A percentile compares a stretch with the other conserved stretches of the same genome.
Evolutionary conservation across 2,797 vertebrate species (phyloP).

Genomic region (Pangasius sanitwongsei): DNA sequence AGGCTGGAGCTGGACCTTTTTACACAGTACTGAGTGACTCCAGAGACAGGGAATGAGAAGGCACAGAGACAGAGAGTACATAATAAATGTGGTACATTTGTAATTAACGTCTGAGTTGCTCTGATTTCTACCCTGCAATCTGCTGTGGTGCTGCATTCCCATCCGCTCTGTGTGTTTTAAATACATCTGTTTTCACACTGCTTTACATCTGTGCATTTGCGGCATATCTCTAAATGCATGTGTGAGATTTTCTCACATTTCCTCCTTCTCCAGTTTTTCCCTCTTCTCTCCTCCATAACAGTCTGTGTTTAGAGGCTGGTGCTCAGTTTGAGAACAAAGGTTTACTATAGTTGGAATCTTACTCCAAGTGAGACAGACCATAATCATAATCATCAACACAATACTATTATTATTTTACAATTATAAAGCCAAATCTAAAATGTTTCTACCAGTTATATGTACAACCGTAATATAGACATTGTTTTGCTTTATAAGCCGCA

Average conservation of each 20-base stretch:
- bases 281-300: neutral
- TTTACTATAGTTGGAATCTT: neutral
- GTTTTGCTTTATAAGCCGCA: constrained; percentile 5
- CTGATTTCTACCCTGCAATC: constrained; percentile 8
- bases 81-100: neutral
- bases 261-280: neutral
- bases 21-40: neutral
- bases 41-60: neutral
- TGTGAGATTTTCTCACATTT: neutral
- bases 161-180: neutral
- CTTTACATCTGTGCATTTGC: neutral
- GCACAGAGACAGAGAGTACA: neutral
- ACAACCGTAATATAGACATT: neutral
- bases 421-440: neutral
- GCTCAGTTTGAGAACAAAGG: neutral
- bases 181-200: neutral
- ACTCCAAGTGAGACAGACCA: neutral
- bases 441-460: neutral
- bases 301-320: neutral
- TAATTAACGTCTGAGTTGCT: neutral
- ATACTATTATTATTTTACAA: constrained; percentile 6
- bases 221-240: neutral
- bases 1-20: neutral
- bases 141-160: neutral
- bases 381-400: neutral